Evolutionary conservation across 2,113 vertebrate species (phyloP), one percentile per base, ranked within the genome.

Genomic region (Prietella phreatophila): DNA sequence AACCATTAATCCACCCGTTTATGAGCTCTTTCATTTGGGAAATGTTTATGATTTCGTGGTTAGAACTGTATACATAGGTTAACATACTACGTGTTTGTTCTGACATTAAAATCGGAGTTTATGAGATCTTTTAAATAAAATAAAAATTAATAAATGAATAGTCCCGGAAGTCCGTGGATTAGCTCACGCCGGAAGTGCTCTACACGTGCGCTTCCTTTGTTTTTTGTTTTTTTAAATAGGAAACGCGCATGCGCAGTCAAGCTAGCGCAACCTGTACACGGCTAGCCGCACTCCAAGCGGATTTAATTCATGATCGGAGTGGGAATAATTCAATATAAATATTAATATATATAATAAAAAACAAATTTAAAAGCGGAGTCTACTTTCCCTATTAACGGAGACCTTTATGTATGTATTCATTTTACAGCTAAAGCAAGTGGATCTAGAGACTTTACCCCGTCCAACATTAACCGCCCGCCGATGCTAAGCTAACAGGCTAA

Each of bases 401-500:
- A 17, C 3, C 1, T n/a, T 47, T 8, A 30, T 19, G 17, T 8
- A n/a, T 50, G 3, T n/a, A 14, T 47, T 27, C 56, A 8, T 27
- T 50, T 50, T 17, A 14, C 0, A 53, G 36, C 69, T 58, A 47
- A 71, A 73, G 20, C 78, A 56, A 65, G 53, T 63, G 65, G 13
- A n/a, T 30, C 50, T 47, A 33, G 30, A 67, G 61, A 33, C 55
- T 25, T 33, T 17, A 36, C 58, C 85, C 61, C 27, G 3, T 50
- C 27, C 80, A 30, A 27, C 47, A 10, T 47, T 30, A 47, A 9
- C 84, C 33, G 33, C 69, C 20, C 50, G 53, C 65, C 7, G 25
- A 83, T 20, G 80, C 50, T 69, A 86, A 50, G 73, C 85, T 78
- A 85, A 17, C 42, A 60, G 19, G 55, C 53, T 82, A 82, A 58